Conservation (phyloP, 2,113 vertebrate species). For the Shinisaurus crocodilurus region DNA sequence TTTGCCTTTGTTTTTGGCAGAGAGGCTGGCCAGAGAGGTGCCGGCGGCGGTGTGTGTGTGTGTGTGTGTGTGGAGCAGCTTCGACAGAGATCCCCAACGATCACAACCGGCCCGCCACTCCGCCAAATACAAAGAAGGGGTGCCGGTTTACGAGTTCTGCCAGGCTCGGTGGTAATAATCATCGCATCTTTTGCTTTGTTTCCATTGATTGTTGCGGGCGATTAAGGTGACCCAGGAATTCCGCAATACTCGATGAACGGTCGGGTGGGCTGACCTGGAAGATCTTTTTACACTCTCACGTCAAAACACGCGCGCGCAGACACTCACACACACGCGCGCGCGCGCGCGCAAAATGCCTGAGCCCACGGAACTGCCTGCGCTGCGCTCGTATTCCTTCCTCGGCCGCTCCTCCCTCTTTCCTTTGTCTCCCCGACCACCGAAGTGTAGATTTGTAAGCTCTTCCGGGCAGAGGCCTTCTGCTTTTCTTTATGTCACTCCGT, state of each 20-base stretch:
- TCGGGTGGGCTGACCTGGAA: background rate
- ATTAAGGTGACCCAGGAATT: no score
- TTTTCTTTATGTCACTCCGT: background rate
- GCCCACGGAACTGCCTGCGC: no score
- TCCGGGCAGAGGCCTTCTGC: background rate
- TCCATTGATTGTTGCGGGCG: no score
- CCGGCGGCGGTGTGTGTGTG: rapidly evolving
- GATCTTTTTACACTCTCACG: background rate
- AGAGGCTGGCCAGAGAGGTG: background rate
- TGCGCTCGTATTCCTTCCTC: background rate
- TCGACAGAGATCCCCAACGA: no score
- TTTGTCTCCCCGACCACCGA: background rate
- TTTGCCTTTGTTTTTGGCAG: background rate
- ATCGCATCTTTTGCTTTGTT: background rate
- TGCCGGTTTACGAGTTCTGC: background rate
- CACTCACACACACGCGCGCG: background rate
- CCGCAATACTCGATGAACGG: background rate
- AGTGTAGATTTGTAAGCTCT: background rate
- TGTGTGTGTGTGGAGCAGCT: background rate
- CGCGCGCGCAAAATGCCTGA: background rate
- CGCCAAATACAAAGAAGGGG: no score
- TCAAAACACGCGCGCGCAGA: background rate
- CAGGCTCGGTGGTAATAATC: background rate
- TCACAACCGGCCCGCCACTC: background rate
- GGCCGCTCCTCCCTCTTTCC: no score